phyloP scores from a whole-genome alignment of 2,113 vertebrate species.

The Rhinichthys klamathensis region DNA sequence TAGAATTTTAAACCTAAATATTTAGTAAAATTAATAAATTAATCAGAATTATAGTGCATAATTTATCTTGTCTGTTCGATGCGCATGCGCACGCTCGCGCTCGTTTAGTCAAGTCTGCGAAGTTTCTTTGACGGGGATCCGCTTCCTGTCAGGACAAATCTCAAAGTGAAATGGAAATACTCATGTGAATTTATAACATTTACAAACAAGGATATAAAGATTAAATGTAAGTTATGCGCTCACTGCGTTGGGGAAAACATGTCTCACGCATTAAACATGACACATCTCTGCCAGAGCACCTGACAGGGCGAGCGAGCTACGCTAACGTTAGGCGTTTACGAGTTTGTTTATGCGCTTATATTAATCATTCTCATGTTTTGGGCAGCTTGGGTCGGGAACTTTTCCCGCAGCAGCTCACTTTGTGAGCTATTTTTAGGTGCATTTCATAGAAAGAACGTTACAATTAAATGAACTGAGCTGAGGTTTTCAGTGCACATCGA shows the following conservation, averaged over 20 bases:
- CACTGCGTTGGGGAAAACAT: not conserved
- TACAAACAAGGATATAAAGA: not conserved
- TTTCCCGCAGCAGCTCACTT: not conserved
- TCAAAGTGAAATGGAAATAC: not conserved
- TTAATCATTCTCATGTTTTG: not conserved
- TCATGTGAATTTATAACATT: not conserved
- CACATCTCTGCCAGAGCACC: not conserved
- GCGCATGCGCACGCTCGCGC: not conserved
- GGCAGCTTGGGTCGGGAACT: not conserved
- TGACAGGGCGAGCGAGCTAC: not conserved
- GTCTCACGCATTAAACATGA: not conserved
- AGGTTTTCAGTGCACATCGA: not conserved
- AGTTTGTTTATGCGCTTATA: not conserved
- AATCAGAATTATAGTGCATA: not conserved
- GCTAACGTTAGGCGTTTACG: not conserved
- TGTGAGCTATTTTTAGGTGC: not conserved
- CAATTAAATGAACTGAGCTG: not conserved
- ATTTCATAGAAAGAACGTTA: not conserved
- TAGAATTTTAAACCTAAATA: not conserved
- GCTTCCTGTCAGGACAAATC: not conserved
- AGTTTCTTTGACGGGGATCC: not conserved
- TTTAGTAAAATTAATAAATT: too few species aligned
- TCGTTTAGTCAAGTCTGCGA: not conserved
- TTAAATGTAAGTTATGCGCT: not conserved
- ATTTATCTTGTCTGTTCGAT: not conserved